Evolutionary conservation across 1,140 invertebrate species (phyloP).

Genomic region (Acromyrmex echinatior): DNA sequence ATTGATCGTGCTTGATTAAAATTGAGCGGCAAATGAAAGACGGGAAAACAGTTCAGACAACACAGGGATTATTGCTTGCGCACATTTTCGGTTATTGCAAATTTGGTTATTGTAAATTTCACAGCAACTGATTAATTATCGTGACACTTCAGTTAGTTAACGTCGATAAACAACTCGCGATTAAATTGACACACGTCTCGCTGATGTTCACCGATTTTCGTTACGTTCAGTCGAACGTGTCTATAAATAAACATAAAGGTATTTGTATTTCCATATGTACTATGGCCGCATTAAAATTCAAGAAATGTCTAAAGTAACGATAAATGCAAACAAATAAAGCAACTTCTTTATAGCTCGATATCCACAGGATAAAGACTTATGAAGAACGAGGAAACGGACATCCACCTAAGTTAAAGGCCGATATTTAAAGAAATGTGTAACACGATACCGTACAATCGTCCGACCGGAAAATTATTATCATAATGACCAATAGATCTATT

Average conservation of each 20-base stretch:
- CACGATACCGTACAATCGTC: slow-evolving; percentile 70
- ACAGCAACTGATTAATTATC: slow-evolving; percentile 28
- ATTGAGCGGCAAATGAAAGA: background rate
- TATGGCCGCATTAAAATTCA: background rate
- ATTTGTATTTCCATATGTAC: background rate
- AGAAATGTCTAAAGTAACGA: background rate
- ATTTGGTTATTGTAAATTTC: slow-evolving; percentile 12
- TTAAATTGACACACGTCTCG: slow-evolving; percentile 14
- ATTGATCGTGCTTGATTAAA: background rate
- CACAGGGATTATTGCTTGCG: background rate
- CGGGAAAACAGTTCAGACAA: background rate
- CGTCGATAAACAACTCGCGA: slow-evolving; percentile 19
- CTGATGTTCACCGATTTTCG: slow-evolving; percentile 1
- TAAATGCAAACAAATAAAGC: background rate
- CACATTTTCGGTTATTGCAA: slow-evolving; percentile 2
- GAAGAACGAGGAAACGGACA: slow-evolving; percentile 14
- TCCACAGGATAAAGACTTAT: background rate
- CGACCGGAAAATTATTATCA: slow-evolving; percentile 84
- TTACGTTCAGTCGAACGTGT: background rate
- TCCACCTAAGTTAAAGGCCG: slow-evolving; percentile 11
- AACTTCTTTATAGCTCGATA: background rate
- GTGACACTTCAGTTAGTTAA: background rate
- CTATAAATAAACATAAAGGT: background rate
- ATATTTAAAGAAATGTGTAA: slow-evolving; percentile 69
- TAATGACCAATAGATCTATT: slow-evolving; percentile 77